phyloP scores from a whole-genome alignment of 2,113 vertebrate species.

The Brienomyrus longianalis region DNA sequence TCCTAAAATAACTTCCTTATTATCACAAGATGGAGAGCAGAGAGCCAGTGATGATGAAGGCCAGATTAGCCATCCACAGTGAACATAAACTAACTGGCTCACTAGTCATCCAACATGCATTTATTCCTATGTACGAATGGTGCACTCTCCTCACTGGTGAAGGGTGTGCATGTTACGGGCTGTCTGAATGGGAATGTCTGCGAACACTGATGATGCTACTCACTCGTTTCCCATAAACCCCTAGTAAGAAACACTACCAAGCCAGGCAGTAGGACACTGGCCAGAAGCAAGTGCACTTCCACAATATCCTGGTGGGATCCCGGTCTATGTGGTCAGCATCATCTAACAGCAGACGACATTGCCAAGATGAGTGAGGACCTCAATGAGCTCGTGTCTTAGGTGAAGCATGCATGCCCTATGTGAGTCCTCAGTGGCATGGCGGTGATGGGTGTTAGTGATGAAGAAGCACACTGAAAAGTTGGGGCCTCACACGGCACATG shows the following conservation, averaged over 20 bases:
- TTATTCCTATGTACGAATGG: neutral
- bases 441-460: neutral
- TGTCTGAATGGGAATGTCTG: neutral
- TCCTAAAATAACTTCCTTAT: neutral
- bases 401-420: neutral
- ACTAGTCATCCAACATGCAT: neutral
- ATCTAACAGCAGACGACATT: neutral
- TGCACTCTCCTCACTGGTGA: neutral
- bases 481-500: constrained; percentile 12
- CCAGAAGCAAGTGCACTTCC: neutral
- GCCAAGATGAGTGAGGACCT: neutral
- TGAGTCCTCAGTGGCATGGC: neutral
- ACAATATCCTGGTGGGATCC: neutral
- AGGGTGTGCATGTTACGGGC: neutral
- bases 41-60: neutral
- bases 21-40: neutral
- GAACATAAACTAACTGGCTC: neutral
- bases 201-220: neutral
- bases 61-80: neutral
- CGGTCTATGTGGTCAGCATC: neutral
- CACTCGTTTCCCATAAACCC: neutral
- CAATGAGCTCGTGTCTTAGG: neutral
- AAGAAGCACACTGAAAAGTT: neutral
- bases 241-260: neutral
- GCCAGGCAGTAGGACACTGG: neutral